A percentile compares a stretch with the other conserved stretches of the same genome.
These are phyloP conservation scores for Xiphophorus birchmanni DNA, from an alignment of 2,797 vertebrate genomes.

Conservation along the genomic window DNA sequence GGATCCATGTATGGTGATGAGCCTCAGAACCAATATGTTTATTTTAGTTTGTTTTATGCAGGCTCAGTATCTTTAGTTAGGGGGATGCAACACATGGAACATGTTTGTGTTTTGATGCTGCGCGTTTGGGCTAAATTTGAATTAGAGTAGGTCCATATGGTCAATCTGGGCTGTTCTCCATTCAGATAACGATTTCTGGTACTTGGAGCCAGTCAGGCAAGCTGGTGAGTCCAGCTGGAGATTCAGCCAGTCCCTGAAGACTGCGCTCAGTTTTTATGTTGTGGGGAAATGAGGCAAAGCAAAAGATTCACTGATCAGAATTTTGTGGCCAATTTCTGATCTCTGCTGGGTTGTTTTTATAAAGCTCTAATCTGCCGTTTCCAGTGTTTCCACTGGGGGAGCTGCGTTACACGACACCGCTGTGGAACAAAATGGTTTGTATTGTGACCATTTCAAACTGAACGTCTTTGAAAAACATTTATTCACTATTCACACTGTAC, in stretches of 20 bases:
- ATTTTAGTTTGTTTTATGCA: constrained; percentile 13
- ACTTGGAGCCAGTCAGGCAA: constrained; percentile 47
- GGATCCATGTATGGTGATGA: neutral
- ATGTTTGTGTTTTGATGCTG: constrained; percentile 13
- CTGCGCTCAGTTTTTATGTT: constrained; percentile 27
- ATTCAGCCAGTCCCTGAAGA: constrained; percentile 32
- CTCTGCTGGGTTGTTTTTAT: neutral
- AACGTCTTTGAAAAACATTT: too few relatives aligned
- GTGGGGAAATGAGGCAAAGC: constrained; percentile 20
- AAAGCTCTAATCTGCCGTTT: neutral
- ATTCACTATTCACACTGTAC: too few relatives aligned
- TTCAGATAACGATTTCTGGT: constrained; percentile 45
- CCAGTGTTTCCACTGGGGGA: neutral
- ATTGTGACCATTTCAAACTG: too few relatives aligned
- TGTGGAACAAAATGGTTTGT: too few relatives aligned
- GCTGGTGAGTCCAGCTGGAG: constrained; percentile 43
- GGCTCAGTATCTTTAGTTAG: constrained; percentile 27
- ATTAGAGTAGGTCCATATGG: constrained; percentile 61
- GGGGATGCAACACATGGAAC: constrained; percentile 19
- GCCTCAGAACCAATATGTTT: constrained; percentile 7
- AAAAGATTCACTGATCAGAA: neutral
- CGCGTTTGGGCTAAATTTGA: constrained; percentile 47
- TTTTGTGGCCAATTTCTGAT: neutral
- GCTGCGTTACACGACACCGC: too few relatives aligned
- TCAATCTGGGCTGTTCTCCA: constrained; percentile 57